These are phyloP conservation scores for Trachelus stipa DNA, from an alignment of 2,888 invertebrate species.

Conservation along the genomic window DNA sequence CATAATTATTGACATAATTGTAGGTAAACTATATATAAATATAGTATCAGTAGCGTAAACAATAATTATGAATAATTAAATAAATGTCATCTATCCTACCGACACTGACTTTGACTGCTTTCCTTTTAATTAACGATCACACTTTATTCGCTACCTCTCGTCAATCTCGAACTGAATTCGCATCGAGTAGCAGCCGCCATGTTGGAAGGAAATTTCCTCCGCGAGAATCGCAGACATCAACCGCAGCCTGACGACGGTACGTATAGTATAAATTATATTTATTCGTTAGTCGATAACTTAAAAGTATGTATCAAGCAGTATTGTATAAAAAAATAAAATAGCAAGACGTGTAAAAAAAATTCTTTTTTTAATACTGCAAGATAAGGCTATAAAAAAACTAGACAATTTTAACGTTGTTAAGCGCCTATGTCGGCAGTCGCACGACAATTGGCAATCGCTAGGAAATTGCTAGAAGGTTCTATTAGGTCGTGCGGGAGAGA, in stretches of 20 bases:
- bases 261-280: neutral
- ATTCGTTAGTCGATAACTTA: neutral
- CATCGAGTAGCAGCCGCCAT: slow-evolving; percentile 5
- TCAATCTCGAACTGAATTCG: slow-evolving; percentile 4
- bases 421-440: slow-evolving; percentile 37
- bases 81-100: slow-evolving; percentile 46
- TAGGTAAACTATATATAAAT: slow-evolving; percentile 64
- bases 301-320: neutral
- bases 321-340: neutral
- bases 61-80: slow-evolving; percentile 36
- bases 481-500: neutral
- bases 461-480: slow-evolving; percentile 38
- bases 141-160: neutral
- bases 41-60: slow-evolving; percentile 62
- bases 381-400: neutral
- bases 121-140: neutral
- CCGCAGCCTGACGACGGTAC: neutral
- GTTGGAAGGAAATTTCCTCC: neutral
- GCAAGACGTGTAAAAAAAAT: neutral
- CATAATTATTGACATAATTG: slow-evolving; percentile 66
- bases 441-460: slow-evolving; percentile 48
- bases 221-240: neutral
- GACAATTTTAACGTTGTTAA: slow-evolving; percentile 18
- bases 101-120: slow-evolving; percentile 20
- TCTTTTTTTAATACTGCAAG: neutral